A percentile compares a stretch with the other conserved stretches of the same genome.
Evolutionary conservation across 1,140 invertebrate species (phyloP).

Genomic region (Habropoda laboriosa): DNA sequence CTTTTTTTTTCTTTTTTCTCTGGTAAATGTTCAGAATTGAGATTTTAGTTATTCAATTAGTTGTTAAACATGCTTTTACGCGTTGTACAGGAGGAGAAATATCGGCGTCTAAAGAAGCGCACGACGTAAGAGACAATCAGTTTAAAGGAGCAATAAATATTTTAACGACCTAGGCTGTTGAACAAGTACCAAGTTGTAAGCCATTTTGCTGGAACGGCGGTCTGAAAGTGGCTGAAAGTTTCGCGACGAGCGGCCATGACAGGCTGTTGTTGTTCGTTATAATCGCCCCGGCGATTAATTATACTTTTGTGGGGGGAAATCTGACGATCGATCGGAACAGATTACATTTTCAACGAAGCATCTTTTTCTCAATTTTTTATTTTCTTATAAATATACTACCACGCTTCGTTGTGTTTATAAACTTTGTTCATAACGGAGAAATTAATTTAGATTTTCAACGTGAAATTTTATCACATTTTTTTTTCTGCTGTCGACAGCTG

Average conservation of each 20-base stretch:
- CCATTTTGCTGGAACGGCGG: conserved; percentile 13
- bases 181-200: conserved; percentile 33
- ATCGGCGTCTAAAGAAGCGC: neutral
- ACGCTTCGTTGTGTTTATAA: no score
- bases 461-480: no score
- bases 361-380: no score
- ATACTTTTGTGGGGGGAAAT: neutral
- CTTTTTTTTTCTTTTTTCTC: neutral
- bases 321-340: neutral
- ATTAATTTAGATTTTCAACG: no score
- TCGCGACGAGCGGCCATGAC: conserved; percentile 16
- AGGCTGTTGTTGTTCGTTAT: conserved; percentile 34
- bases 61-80: no score
- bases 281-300: conserved; percentile 27
- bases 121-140: neutral
- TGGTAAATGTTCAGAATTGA: neutral
- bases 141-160: conserved; percentile 31
- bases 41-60: no score
- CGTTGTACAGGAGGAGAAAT: neutral
- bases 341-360: neutral
- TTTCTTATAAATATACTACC: no score
- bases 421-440: no score
- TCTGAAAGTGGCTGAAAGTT: conserved; percentile 28
- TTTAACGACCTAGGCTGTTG: conserved; percentile 21
- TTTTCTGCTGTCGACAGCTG: no score